phyloP scores from a whole-genome alignment of 2,888 invertebrate genomes.

The Rhingia campestris region DNA sequence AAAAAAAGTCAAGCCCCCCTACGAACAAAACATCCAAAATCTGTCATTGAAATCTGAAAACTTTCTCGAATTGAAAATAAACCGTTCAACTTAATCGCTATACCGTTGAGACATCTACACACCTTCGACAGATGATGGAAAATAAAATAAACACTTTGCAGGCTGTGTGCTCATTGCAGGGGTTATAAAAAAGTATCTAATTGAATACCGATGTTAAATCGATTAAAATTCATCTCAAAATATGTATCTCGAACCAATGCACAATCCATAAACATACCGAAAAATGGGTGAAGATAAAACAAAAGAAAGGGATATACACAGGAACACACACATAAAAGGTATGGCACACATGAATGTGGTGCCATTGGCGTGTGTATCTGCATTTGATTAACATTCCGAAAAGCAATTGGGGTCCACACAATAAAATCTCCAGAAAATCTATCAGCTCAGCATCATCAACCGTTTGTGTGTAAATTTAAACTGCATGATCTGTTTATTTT shows the following conservation, averaged over 20 bases:
- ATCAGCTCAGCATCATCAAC: conserved; percentile 47
- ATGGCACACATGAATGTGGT: not conserved
- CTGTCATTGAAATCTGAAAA: conserved; percentile 4
- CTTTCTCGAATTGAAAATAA: conserved; percentile 5
- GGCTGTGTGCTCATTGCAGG: conserved; percentile 35
- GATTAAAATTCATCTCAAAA: conserved; percentile 51
- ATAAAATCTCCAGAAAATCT: conserved; percentile 61
- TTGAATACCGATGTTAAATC: conserved; percentile 67
- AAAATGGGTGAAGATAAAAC: conserved; percentile 36
- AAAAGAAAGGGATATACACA: conserved; percentile 17
- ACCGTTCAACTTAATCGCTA: conserved; percentile 22
- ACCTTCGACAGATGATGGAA: conserved; percentile 17
- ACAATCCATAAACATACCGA: conserved; percentile 51
- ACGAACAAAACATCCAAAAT: not conserved
- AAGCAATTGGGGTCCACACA: conserved; percentile 46
- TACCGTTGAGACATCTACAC: conserved; percentile 8
- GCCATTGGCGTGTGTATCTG: conserved; percentile 38
- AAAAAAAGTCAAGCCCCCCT: not conserved
- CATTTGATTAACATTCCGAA: conserved; percentile 66
- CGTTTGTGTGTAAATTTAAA: conserved; percentile 31
- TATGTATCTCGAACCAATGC: conserved; percentile 12
- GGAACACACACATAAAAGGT: too few species aligned
- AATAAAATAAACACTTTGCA: conserved; percentile 48
- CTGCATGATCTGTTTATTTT: conserved; percentile 34
- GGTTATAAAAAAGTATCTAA: conserved; percentile 43